Evolutionary conservation across 2,888 invertebrate species (phyloP).

Genomic region (Steinernema scapterisci): DNA sequence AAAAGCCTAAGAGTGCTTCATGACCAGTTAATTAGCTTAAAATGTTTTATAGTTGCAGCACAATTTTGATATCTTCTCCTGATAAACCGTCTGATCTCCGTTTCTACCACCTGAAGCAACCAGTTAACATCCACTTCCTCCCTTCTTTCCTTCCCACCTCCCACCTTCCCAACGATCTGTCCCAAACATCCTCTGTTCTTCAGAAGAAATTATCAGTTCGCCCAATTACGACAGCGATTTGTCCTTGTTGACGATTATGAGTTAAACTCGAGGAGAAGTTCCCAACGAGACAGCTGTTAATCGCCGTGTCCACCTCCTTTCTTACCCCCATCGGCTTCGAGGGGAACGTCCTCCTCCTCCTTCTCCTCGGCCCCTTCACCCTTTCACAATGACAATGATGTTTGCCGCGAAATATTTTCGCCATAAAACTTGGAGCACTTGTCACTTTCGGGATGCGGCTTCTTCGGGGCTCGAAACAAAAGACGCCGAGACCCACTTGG

Average conservation of each 20-base stretch:
- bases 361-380: background rate
- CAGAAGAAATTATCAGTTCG: too few relatives aligned
- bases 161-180: too few relatives aligned
- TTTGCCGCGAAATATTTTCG: conserved; percentile 13
- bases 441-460: conserved; percentile 21
- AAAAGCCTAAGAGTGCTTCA: too few relatives aligned
- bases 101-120: too few relatives aligned
- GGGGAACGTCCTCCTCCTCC: background rate
- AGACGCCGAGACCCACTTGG: conserved; percentile 6
- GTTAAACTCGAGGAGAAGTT: background rate
- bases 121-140: too few relatives aligned
- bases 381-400: background rate
- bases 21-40: too few relatives aligned
- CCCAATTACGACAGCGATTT: background rate
- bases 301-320: too few relatives aligned
- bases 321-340: background rate
- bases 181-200: too few relatives aligned
- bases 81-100: too few relatives aligned
- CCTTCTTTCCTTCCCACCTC: too few relatives aligned
- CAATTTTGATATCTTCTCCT: too few relatives aligned
- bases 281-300: background rate
- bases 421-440: conserved; percentile 22
- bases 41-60: too few relatives aligned
- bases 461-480: background rate
- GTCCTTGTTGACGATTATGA: background rate